Evolutionary conservation across 2,797 vertebrate species (phyloP), one percentile per base, ranked within the genome.

Genomic region (Galago senegalensis): DNA sequence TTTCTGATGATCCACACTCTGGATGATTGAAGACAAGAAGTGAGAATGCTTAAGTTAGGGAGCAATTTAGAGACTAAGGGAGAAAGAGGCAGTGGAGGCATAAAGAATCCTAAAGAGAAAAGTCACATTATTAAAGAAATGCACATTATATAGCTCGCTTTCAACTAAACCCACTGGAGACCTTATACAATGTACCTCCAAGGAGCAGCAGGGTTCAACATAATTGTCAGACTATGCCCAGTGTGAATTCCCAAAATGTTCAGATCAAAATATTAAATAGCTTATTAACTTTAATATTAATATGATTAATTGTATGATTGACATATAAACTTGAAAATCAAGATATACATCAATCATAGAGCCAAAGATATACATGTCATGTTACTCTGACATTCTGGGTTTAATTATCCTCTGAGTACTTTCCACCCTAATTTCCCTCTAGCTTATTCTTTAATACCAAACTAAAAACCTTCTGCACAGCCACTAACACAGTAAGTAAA

Each of bases 241-340:
- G 10, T 27, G 37, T 60, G 21, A 81, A 86, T 27, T 75, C 40
- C 75, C 46, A 93, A 31, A 90, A 23, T 37, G 0, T 2, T 25
- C 73, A 65, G 67, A 80, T 83, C 95, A 93, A 86, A 82, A 89
- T 65, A 88, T 9, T 95, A 96, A 97, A 98, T 73, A 95, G 88
- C 76, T 96, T 76, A 49, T 95, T 92, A 86, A 53, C 40, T 37
- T 84, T 46, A 76, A 95, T 95, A 97, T 96, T 88, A 97, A 98
- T 93, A 97, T 92, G 96, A 53, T 53, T 53, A 53, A 53, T 53
- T 49, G 13, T 49, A 49, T 49, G 9, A 46, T 12, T 46, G 46
- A 97, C 97, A 92, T 88, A 98, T 0, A 84, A 94, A 95, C 31
- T 60, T 95, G 70, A 40, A 89, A 92, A 95, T 97, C 46, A 79